A percentile compares a stretch with the other conserved stretches of the same genome.
Evolutionary conservation across 2,113 vertebrate species (phyloP).

Genomic region (Ochotona curzoniae): DNA sequence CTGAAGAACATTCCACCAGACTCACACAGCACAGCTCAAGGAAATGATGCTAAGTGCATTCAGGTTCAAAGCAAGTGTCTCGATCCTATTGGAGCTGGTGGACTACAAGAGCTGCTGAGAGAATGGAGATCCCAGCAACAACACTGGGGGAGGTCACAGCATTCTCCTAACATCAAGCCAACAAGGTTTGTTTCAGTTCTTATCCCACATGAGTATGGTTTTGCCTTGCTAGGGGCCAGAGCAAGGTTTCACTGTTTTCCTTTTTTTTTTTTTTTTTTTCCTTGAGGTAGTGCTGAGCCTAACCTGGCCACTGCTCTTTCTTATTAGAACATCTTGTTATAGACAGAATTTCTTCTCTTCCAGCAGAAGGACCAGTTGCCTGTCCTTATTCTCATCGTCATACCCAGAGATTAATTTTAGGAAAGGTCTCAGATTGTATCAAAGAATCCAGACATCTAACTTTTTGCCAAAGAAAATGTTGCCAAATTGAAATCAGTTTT

Average conservation of each 20-base stretch:
- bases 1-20: not conserved
- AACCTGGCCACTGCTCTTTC: not conserved
- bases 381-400: slow-evolving; percentile 37
- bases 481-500: slow-evolving; percentile 74
- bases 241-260: not conserved
- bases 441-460: slow-evolving; percentile 66
- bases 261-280: not conserved
- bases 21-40: not conserved
- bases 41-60: not conserved
- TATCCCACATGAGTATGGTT: not conserved
- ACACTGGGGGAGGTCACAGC: not conserved
- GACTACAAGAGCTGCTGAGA: not conserved
- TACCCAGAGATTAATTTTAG: slow-evolving; percentile 57
- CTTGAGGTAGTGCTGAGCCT: slow-evolving; percentile 9
- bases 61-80: not conserved
- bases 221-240: not conserved
- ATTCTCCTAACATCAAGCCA: not conserved
- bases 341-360: not conserved
- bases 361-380: not conserved
- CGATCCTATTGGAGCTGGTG: not conserved
- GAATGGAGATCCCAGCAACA: not conserved
- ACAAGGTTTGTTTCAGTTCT: not conserved
- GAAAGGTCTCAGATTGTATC: slow-evolving; percentile 50
- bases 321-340: not conserved
- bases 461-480: slow-evolving; percentile 71